These are phyloP conservation scores for Mus pahari DNA, from an alignment of 2,113 vertebrate species.

Conservation along the genomic window DNA sequence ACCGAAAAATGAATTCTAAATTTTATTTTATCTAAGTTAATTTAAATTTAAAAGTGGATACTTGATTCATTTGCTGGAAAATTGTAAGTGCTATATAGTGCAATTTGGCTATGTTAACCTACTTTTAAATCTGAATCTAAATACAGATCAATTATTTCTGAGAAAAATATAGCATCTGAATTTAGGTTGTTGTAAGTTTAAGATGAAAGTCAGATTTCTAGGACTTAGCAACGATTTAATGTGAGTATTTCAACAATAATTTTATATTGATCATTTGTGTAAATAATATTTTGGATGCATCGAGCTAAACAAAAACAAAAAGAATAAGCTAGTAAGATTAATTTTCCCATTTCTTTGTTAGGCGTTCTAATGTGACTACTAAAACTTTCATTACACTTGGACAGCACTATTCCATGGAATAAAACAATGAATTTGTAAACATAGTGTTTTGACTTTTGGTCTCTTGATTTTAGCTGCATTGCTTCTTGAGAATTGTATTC, in stretches of 20 bases:
- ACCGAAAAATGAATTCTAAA: background rate
- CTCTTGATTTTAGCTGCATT: background rate
- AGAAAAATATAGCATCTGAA: constrained; percentile 44
- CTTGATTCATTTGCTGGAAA: constrained; percentile 47
- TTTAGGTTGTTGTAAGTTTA: background rate
- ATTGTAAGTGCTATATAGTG: background rate
- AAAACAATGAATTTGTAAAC: background rate
- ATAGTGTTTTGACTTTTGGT: background rate
- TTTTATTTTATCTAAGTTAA: constrained; percentile 11
- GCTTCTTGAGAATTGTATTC: background rate
- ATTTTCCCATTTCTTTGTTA: background rate
- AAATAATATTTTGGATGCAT: constrained; percentile 40
- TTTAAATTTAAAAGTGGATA: constrained; percentile 55
- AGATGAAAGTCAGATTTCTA: constrained; percentile 36
- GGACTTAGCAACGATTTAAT: background rate
- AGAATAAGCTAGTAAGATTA: background rate
- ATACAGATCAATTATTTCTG: constrained; percentile 55
- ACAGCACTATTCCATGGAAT: background rate
- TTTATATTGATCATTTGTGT: background rate
- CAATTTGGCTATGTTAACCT: constrained; percentile 44
- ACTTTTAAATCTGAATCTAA: constrained; percentile 55
- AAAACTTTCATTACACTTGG: background rate
- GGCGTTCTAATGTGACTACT: background rate
- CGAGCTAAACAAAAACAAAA: background rate
- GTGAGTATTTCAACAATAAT: constrained; percentile 41